Evolutionary conservation across 2,797 vertebrate species (phyloP).

Genomic region (Oceanodroma leucorhoa): DNA sequence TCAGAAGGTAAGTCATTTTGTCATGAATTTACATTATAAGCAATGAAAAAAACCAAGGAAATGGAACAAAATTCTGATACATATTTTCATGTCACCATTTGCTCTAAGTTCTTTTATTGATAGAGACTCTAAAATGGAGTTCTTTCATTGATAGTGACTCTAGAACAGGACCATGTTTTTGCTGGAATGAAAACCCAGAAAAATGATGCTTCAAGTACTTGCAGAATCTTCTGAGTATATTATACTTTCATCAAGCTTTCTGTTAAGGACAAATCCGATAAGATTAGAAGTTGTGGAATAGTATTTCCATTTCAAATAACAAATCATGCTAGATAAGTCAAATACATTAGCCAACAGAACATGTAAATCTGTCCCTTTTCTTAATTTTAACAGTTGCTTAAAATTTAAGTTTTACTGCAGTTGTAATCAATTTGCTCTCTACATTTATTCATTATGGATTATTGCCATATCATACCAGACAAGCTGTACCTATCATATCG

Average conservation of each 20-base stretch:
- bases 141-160: not conserved
- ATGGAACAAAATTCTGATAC: not conserved
- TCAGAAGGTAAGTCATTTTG: slow-evolving; percentile 85
- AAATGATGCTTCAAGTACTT: not conserved
- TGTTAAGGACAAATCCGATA: not conserved
- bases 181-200: not conserved
- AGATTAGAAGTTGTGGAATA: not conserved
- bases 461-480: not conserved
- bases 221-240: not conserved
- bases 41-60: not conserved
- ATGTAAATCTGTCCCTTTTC: not conserved
- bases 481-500: not conserved
- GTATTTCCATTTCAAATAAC: not conserved
- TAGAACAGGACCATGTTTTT: not conserved
- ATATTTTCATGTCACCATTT: not conserved
- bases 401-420: not conserved
- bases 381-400: not conserved
- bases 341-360: not conserved
- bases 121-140: not conserved
- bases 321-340: not conserved
- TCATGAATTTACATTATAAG: not conserved
- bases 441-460: not conserved
- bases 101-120: not conserved
- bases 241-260: not conserved
- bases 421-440: not conserved